Evolutionary conservation across 2,797 vertebrate species (phyloP), one percentile per base, ranked within the genome.

Genomic region (Aplochiton taeniatus): DNA sequence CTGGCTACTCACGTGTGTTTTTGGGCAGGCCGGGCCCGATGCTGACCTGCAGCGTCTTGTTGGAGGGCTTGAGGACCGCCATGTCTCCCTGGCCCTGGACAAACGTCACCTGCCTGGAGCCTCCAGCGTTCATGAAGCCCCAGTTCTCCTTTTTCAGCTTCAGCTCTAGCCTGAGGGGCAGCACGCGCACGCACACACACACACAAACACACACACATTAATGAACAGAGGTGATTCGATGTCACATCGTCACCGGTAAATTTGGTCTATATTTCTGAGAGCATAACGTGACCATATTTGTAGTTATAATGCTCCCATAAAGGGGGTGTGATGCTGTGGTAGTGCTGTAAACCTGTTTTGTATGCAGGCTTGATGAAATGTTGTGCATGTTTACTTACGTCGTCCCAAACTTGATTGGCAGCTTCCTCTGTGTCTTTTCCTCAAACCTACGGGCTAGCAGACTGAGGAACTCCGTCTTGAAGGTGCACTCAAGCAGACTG

Each of bases 131-230:
- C 94, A 96, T 90, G 45, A 96, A 96, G 8, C 96, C 97, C 97
- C 96, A 99, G 72, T 90, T 96, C 88, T 99, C 98, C 87, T 99
- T 98, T 78, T 98, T 98, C 85, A 99, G 80, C 85, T 99, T 99
- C 87, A 99, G 73, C 81, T 98, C 96, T 89, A 99, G 92, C 88
- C 98, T 99, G 84, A 60, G 47, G 41, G 50, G 66, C 0, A 8
- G 63, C 58, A 74, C 1, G 6, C 0, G 53, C 31, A 14, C 50
- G 7, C 9, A 41, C 13, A 13, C 31, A 49, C 44, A 58, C 56
- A 16, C 16, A n/a, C 56, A 11, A 18, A 41, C 8, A 41, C 16
- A n/a, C 14, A 57, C 18, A 41, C 41, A 31, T 31, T 31, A 31
- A 31, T 31, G 6, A 2, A 31, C 31, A 31, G 31, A 31, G 2